Percentiles rank a stretch among this genome's conserved stretches.
These are phyloP conservation scores for Turritopsis rubra DNA, from an alignment of 30 jellyfish, hydroid and myxozoan genomes.

Conservation along the genomic window DNA sequence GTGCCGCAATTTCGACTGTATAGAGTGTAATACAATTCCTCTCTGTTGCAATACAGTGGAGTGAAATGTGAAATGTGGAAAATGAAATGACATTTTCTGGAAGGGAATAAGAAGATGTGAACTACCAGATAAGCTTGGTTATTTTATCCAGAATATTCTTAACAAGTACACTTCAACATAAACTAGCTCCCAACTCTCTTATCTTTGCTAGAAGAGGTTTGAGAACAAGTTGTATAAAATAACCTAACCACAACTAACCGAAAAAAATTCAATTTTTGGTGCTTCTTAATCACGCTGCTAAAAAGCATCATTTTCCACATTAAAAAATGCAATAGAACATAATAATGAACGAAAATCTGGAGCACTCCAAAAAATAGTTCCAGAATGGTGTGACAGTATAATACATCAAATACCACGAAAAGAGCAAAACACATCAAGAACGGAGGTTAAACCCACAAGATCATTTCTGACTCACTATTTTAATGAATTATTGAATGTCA, in stretches of 20 bases:
- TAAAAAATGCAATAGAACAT: background rate
- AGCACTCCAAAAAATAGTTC: background rate
- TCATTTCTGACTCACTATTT: no score
- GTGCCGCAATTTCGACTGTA: no score
- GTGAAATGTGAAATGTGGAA: no score
- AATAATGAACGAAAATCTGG: background rate
- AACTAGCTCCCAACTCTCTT: background rate
- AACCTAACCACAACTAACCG: background rate
- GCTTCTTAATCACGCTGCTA: background rate
- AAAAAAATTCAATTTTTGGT: background rate
- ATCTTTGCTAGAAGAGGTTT: background rate
- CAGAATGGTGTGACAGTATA: background rate
- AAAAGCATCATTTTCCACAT: background rate
- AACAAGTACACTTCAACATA: background rate
- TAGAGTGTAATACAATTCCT: no score
- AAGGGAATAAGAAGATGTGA: background rate
- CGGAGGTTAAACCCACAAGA: no score
- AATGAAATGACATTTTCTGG: no score
- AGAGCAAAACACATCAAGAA: background rate
- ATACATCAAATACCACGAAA: background rate
- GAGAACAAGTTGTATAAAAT: background rate
- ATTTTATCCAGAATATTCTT: no score
- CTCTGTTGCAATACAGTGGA: no score
- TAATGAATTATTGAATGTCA: no score
- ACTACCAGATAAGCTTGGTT: background rate